These are phyloP conservation scores for Metellina segmentata DNA, from an alignment of 2,888 invertebrate genomes.

Conservation along the genomic window DNA sequence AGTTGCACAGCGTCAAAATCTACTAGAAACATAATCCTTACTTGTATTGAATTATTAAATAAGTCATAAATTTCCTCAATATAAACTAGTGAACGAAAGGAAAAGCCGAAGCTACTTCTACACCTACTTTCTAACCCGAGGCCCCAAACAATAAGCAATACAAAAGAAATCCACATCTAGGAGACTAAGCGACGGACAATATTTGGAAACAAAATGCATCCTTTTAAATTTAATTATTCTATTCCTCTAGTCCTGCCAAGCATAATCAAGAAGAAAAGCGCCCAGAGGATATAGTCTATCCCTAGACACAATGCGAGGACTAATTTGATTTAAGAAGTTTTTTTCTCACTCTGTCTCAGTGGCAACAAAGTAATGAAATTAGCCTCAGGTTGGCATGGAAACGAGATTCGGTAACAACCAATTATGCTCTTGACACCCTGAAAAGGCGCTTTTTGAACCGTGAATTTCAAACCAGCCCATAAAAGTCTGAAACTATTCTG, in stretches of 20 bases:
- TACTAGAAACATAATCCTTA: too few species aligned
- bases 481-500: too few species aligned
- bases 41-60: too few species aligned
- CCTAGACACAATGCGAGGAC: conserved; percentile 33
- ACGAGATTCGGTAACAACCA: conserved; percentile 61
- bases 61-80: too few species aligned
- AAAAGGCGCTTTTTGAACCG: neutral
- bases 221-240: conserved; percentile 57
- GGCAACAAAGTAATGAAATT: conserved; percentile 72
- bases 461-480: neutral
- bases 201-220: conserved; percentile 71
- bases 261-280: conserved; percentile 61
- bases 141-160: neutral
- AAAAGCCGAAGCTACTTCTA: neutral
- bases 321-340: conserved; percentile 73
- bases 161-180: neutral
- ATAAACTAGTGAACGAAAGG: neutral
- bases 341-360: conserved; percentile 32
- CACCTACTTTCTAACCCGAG: neutral
- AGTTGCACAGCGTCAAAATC: too few species aligned
- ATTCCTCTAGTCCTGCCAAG: conserved; percentile 19
- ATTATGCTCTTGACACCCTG: conserved; percentile 63
- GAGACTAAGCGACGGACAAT: conserved; percentile 40
- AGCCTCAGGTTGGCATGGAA: conserved; percentile 49
- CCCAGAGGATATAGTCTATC: neutral